Evolutionary conservation across 2,888 invertebrate genomes (phyloP), one percentile per base, ranked within the genome.

Genomic region (Pyrrhosoma nymphula): DNA sequence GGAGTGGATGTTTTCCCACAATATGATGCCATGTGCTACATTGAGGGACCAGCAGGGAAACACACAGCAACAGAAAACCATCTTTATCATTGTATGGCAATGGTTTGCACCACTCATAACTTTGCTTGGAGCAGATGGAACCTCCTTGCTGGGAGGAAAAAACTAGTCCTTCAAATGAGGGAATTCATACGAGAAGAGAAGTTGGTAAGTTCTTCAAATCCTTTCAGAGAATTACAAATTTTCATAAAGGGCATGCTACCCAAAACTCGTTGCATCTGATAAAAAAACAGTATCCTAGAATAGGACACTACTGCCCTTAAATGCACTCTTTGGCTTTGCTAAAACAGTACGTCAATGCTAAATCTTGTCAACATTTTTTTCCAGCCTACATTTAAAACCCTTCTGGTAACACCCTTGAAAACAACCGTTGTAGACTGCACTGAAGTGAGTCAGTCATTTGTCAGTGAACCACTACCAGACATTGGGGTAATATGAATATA

Each of bases 1-100:
- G 98, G 98, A 0, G 98, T 99, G 95, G 98, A 99, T 96, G 97
- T 99, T 95, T 99, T 99, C 96, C 99, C 99, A 0, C 98, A 98
- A 95, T 98, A 98, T 96, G 99, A 99, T 96, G 98, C 98, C 0
- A 96, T 96, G 96, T 96, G 96, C 95, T 98, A 75, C 98, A 98
- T 96, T 97, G 98, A 96, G 98, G 98, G 96, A 10, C 96, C 97
- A 55, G 96, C 97, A n/a, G 96, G 96, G 69, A 97, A 97, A 96
- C 98, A 98, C 96, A 98, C 98, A 97, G 97, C 98, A 0, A 97
- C 98, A 96, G 98, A 98, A 96, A 97, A 98, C 95, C 98, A 99
- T 97, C 97, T 98, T 89, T 98, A 98, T 96, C 98, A 98, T 95
- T 98, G 98, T 96, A 98, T 99, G 98, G 98, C 98, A 0, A 97